Base-by-base conservation (phyloP, 92 coral and sea anemone genomes). In the Isaurus tuberculatus region DNA sequence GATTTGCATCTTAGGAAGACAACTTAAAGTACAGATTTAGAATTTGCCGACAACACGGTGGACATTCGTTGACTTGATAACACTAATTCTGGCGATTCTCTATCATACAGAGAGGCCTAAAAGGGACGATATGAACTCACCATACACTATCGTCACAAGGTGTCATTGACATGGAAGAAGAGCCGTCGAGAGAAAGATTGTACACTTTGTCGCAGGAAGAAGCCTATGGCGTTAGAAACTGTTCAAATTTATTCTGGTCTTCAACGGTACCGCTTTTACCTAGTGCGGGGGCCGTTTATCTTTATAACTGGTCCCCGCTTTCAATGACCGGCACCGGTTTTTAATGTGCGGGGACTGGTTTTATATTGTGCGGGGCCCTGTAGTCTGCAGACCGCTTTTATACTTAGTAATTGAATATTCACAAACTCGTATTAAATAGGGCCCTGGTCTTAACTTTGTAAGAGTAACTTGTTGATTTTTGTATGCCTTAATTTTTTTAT, bases 141-240 rank as follows among this genome's bases (percentile, higher is more conserved):
- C 84, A 1, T 87, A 87, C 73, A 81, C 79, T 53, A 83, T 87
- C 79, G 87, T 87, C 69, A 79, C 81, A 72, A 32, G 89, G 79
- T 60, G 51, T 44, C 37, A 70, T 87, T 82, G 70, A 46, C 71
- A 83, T 87, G 61, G 79, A 75, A 46, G 68, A 75, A 69, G 91
- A 34, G 55, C 74, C 58, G 20, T 73, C 60, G 44, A 74, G 80
- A 65, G 32, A 72, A 22, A 83, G 79, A 77, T 44, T 32, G 74
- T 87, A 87, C 55, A 72, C 91, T 63, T 63, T 87, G 64, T 78
- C 84, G 8, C 84, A 84, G 71, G 85, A 88, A 58, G 85, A 88
- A 75, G 91, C 66, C 63, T 60, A 64, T 60, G 90, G 87, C 53
- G 83, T 65, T 65, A 83, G 82, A 79, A 70, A 79, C 77, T 79